These are phyloP conservation scores for Lasioglossum lativentre DNA, from an alignment of 2,888 invertebrate genomes.

Conservation along the genomic window DNA sequence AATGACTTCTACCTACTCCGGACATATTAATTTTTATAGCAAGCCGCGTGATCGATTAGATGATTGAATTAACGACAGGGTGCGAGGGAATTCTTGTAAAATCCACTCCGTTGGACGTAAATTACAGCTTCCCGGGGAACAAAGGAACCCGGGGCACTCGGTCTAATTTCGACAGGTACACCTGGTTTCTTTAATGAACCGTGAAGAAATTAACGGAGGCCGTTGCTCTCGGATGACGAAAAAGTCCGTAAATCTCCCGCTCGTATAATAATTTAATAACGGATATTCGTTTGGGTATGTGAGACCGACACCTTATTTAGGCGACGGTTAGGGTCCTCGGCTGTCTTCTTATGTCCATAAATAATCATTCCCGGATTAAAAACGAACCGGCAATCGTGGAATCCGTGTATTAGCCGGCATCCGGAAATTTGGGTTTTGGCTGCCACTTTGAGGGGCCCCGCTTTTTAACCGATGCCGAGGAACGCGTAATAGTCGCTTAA, in stretches of 20 bases:
- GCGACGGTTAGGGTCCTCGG: conserved; percentile 68
- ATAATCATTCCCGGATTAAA: conserved; percentile 81
- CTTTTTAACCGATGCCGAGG: conserved; percentile 22
- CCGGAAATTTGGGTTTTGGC: conserved; percentile 64
- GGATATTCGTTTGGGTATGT: conserved; percentile 66
- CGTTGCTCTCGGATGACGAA: conserved; percentile 74
- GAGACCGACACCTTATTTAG: conserved; percentile 71
- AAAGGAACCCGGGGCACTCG: conserved; percentile 29
- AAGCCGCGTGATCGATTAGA: not conserved
- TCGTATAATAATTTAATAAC: conserved; percentile 82
- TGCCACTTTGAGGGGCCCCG: conserved; percentile 54
- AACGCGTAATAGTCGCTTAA: conserved; percentile 45
- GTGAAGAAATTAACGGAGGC: conserved; percentile 54
- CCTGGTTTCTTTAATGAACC: conserved; percentile 60
- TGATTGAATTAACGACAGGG: not conserved
- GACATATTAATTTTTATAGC: not conserved
- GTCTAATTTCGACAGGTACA: conserved; percentile 61
- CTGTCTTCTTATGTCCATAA: conserved; percentile 79
- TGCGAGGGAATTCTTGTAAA: not conserved
- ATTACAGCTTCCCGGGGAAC: conserved; percentile 37
- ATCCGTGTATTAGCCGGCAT: conserved; percentile 56
- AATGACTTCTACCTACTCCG: not conserved
- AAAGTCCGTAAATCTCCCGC: conserved; percentile 78
- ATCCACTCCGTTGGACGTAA: not conserved
- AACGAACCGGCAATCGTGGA: conserved; percentile 60